phyloP scores from a whole-genome alignment of 2,113 vertebrate species.

The Pteronura brasiliensis region DNA sequence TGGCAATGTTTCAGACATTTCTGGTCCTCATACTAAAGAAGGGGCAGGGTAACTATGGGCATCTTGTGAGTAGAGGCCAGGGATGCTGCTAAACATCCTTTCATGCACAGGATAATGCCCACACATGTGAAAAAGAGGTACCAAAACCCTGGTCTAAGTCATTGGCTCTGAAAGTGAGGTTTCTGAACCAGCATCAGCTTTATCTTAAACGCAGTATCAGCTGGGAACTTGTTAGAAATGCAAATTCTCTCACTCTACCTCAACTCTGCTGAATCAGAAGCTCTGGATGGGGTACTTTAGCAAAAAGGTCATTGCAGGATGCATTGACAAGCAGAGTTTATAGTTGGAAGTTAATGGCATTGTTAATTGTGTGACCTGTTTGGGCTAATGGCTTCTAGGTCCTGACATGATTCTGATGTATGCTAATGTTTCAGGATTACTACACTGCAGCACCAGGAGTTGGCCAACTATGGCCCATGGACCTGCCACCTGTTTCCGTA shows the following conservation, averaged over 20 bases:
- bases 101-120: background rate
- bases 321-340: background rate
- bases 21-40: background rate
- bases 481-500: background rate
- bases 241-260: background rate
- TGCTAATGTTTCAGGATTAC: background rate
- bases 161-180: background rate
- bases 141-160: background rate
- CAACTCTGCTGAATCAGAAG: background rate
- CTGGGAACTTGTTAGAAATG: background rate
- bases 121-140: background rate
- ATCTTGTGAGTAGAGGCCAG: background rate
- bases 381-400: background rate
- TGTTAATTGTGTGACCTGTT: background rate
- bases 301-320: background rate
- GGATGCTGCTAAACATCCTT: background rate
- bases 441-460: background rate
- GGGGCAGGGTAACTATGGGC: background rate
- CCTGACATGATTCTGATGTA: background rate
- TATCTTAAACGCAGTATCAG: background rate
- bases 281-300: background rate
- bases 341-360: background rate
- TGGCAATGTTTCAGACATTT: background rate
- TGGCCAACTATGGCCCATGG: background rate
- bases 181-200: background rate